These are phyloP conservation scores for Grallaria varia DNA, from an alignment of 2,113 vertebrate species.

Conservation along the genomic window DNA sequence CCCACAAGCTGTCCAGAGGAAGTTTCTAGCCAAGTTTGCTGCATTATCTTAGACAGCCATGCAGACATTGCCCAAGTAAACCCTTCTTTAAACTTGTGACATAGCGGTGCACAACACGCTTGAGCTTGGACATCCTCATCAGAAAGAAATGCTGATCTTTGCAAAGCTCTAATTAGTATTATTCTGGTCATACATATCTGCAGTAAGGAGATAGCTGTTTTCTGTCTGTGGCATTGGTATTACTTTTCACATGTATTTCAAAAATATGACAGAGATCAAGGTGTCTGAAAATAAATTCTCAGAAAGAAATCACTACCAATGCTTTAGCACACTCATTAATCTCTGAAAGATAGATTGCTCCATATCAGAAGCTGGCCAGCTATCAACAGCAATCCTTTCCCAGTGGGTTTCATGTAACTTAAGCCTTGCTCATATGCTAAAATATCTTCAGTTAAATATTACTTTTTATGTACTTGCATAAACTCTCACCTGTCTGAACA, in stretches of 20 bases:
- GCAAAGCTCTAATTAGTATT: neutral
- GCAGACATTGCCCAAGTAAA: neutral
- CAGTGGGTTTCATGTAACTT: neutral
- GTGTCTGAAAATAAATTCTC: conserved; percentile 9
- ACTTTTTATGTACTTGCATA: neutral
- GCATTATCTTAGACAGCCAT: neutral
- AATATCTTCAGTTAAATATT: neutral
- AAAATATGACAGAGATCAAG: conserved; percentile 12
- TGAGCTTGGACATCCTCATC: neutral
- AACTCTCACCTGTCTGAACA: neutral
- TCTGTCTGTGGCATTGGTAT: neutral
- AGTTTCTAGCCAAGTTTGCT: neutral
- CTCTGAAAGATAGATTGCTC: neutral
- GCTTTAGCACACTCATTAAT: neutral
- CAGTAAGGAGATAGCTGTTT: conserved; percentile 19
- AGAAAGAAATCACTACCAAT: neutral
- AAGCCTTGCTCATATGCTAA: neutral
- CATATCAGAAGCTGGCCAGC: neutral
- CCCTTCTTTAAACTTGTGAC: neutral
- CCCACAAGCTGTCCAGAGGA: neutral
- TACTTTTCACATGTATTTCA: neutral
- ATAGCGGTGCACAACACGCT: neutral
- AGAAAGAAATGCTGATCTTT: neutral
- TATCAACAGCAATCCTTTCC: neutral
- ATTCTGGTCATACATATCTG: neutral